Conservation (phyloP, 2,113 vertebrate genomes). For the Xerus inauris region DNA sequence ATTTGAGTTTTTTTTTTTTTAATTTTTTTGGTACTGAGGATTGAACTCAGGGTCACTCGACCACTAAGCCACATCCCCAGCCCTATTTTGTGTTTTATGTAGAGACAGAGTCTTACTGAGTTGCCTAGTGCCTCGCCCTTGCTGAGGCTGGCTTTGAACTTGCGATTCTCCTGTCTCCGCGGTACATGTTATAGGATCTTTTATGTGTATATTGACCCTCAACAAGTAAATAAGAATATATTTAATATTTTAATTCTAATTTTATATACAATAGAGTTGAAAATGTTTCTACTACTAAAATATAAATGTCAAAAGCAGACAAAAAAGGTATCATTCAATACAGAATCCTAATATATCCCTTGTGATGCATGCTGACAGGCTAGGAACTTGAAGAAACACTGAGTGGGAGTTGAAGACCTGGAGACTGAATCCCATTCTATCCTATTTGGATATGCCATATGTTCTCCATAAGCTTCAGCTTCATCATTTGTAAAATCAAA, state of each 20-base stretch:
- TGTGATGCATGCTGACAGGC: not conserved
- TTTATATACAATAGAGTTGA: not conserved
- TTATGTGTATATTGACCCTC: not conserved
- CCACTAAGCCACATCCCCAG: too few species aligned
- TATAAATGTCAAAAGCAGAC: not conserved
- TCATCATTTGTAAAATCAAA: not conserved
- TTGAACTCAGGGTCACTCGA: too few species aligned
- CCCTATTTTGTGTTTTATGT: too few species aligned
- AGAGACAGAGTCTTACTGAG: too few species aligned
- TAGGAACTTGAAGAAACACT: not conserved
- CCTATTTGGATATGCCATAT: not conserved
- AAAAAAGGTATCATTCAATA: not conserved
- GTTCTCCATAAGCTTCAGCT: not conserved
- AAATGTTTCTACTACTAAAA: not conserved
- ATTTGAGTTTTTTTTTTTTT: not conserved
- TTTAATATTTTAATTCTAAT: not conserved
- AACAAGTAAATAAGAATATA: not conserved
- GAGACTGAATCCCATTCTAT: too few species aligned
- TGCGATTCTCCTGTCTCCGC: too few species aligned
- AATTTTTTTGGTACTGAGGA: too few species aligned
- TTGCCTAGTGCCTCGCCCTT: too few species aligned
- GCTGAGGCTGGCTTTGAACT: too few species aligned
- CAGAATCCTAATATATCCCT: not conserved
- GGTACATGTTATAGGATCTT: not conserved
- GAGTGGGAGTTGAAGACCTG: not conserved